phyloP scores from a whole-genome alignment of 1,140 invertebrate genomes.

The Apocrypta bakeri region DNA sequence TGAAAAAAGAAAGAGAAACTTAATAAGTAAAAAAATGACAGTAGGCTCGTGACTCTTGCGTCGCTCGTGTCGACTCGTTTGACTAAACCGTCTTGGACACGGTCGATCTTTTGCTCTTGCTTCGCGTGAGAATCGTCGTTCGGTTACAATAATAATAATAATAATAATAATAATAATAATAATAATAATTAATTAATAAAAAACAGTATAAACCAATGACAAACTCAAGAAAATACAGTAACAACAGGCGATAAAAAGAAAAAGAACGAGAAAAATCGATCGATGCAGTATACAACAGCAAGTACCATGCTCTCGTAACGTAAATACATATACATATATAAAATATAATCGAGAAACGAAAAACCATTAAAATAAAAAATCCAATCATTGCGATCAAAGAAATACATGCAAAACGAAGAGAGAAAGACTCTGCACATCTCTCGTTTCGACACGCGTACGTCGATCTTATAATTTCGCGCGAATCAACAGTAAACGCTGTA shows the following conservation, averaged over 20 bases:
- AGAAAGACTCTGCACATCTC: constrained; percentile 32
- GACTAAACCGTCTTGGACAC: constrained; percentile 38
- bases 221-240: constrained; percentile 21
- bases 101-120: constrained; percentile 5
- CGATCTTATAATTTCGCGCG: background rate
- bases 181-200: background rate
- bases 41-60: constrained; percentile 34
- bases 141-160: background rate
- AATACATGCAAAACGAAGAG: background rate
- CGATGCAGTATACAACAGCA: background rate
- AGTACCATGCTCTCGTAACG: background rate
- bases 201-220: constrained; percentile 8
- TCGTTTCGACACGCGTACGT: background rate
- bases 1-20: constrained; percentile 43
- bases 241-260: constrained; percentile 16
- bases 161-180: too few relatives aligned
- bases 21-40: constrained; percentile 28
- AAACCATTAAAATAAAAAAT: background rate
- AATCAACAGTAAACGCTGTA: too few relatives aligned
- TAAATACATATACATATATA: background rate
- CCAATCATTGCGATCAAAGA: background rate
- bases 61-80: constrained; percentile 25
- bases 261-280: constrained; percentile 17
- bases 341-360: constrained; percentile 6
- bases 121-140: background rate